Evolutionary conservation across 2,888 invertebrate species (phyloP), one percentile per base, ranked within the genome.

Genomic region (Brachypalpus laphriformis): DNA sequence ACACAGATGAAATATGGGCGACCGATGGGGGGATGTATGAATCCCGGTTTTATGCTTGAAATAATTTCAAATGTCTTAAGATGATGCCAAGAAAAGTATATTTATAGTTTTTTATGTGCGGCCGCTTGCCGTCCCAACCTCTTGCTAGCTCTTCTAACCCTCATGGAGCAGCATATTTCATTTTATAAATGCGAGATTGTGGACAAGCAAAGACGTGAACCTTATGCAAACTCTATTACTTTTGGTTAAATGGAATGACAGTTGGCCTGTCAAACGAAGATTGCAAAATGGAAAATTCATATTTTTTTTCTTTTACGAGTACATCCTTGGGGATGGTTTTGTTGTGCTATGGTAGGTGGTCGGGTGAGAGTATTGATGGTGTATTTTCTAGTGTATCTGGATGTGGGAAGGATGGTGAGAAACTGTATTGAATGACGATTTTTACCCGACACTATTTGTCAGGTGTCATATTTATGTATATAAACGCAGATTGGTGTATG

Each of bases 61-160:
- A 85, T 85, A 80, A 85, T 85, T 85, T 85, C 81, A 81, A 81
- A 85, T 85, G 85, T 81, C 85, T 85, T 85, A 85, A 85, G 85
- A 85, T 71, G 85, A 85, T 85, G 85, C 85, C 85, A 85, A 75
- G 76, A 85, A 85, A 81, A 71, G 75, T 76, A 85, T 85, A 85
- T 81, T 85, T 85, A 85, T 81, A 81, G 75, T 75, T 75, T 65
- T 59, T 65, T 80, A 22, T 59, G 6, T 28, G 18, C 34, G 20
- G 9, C 37, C 16, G 3, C n/a, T 25, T 25, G 25, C 25, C 25
- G 5, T 25, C 25, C 25, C 25, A 25, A 25, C 5, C 28, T 8
- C 9, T 2, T 7, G 2, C 14, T 28, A 28, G 49, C 61, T 18
- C 3, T 20, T 18, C 22, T 18, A 8, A 25, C 45, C 16, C 20